Evolutionary conservation across 2,888 invertebrate species (phyloP).

Genomic region (Invenusta paracnida): DNA sequence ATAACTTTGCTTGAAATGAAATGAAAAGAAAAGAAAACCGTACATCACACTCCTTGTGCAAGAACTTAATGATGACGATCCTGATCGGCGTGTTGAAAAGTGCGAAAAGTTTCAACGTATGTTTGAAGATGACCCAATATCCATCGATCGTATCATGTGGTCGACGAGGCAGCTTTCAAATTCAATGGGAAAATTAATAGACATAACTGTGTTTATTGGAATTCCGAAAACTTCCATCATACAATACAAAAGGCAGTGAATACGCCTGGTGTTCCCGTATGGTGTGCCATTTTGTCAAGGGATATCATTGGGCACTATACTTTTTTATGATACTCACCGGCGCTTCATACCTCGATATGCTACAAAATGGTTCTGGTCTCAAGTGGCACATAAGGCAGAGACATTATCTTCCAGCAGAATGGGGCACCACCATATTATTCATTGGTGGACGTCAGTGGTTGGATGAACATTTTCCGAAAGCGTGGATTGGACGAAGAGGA

Average conservation of each 20-base stretch:
- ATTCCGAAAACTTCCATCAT: background rate
- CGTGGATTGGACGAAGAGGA: no score
- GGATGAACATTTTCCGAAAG: no score
- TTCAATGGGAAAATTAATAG: background rate
- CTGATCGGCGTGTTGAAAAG: background rate
- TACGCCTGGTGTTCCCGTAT: background rate
- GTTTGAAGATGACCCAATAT: background rate
- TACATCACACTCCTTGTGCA: background rate
- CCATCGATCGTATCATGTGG: background rate
- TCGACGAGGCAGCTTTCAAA: background rate
- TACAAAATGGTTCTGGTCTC: no score
- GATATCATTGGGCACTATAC: background rate
- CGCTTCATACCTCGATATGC: no score
- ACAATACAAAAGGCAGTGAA: background rate
- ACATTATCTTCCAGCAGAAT: no score
- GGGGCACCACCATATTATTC: no score
- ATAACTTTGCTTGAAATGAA: background rate
- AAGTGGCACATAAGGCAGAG: no score
- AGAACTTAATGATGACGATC: background rate
- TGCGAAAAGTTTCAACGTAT: background rate
- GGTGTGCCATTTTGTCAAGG: background rate
- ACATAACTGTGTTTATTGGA: background rate
- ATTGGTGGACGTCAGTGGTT: no score
- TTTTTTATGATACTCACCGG: no score
- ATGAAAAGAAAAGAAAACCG: background rate